phyloP scores from a whole-genome alignment of 23 tunicate genomes.

The Diplosoma virens region DNA sequence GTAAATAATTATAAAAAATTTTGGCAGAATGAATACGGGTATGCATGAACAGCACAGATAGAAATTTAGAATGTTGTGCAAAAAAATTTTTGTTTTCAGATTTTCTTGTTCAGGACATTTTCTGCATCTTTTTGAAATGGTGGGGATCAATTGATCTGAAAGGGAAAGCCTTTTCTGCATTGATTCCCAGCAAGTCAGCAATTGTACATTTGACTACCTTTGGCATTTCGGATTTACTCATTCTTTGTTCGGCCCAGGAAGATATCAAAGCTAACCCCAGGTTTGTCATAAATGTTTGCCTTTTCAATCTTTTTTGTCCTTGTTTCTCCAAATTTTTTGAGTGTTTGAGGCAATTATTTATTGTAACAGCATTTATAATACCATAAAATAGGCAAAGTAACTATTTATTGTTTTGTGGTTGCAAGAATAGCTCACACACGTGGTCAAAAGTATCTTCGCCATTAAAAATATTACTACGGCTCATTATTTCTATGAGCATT shows the following conservation, averaged over 20 bases:
- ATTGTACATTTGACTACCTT: neutral
- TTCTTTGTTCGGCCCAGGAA: neutral
- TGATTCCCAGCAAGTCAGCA: neutral
- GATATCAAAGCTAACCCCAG: neutral
- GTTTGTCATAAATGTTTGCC: neutral
- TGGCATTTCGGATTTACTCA: neutral
- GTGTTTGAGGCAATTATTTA: neutral
- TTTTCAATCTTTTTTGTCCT: neutral
- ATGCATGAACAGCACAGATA: neutral
- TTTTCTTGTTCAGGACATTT: neutral
- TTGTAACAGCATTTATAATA: neutral
- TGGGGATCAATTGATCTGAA: neutral
- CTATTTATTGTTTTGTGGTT: neutral
- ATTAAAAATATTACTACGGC: too few relatives aligned
- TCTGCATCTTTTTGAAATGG: neutral
- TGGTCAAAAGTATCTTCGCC: neutral
- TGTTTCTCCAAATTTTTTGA: neutral
- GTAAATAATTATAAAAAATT: neutral
- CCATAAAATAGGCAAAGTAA: neutral
- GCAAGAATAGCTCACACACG: neutral
- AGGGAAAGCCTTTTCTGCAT: neutral
- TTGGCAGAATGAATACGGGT: neutral
- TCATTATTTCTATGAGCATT: too few relatives aligned
- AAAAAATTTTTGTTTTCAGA: neutral
- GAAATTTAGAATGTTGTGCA: neutral